Evolutionary conservation across 2,888 invertebrate species (phyloP), one percentile per base, ranked within the genome.

Genomic region (Yponomeuta malinellus): DNA sequence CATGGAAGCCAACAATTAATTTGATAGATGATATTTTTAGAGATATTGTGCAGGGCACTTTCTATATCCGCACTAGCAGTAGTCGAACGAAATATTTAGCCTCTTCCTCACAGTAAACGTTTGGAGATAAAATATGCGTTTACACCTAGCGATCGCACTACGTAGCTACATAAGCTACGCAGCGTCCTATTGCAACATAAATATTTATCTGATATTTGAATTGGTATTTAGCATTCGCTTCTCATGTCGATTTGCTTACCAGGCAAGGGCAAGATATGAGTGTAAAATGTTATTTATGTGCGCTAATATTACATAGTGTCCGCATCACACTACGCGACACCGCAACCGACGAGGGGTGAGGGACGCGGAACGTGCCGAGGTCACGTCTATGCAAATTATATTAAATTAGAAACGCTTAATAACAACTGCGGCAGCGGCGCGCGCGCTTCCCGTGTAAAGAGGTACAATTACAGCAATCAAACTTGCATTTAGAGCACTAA

Each of bases 381-480:
- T 90, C 90, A 89, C 90, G 91, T 90, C 83, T 91, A 92, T 92
- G 92, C 92, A 92, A 92, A 92, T 92, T 82, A 87, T 88, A 88
- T 90, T 90, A 90, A 92, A 92, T 91, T 90, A 89, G 89, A 87
- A 91, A 81, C 91, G 89, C 91, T 92, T 92, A 88, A 89, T 89
- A 89, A 87, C 92, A 92, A 92, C 92, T 92, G 92, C 87, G 89
- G 78, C 87, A 73, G 78, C 81, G 71, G 15, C 65, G 71, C 71
- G 63, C 64, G 48, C 63, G 82, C 81, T 80, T 80, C 82, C 83
- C 81, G 83, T 79, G 83, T 86, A 87, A 90, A 90, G 90, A 91
- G 89, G 88, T 91, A 90, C 89, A 89, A 92, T 92, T 92, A 91
- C 88, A 90, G 87, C 89, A 89, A 92, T 91, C 89, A 91, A 91